Percentiles rank a stretch among this genome's conserved stretches.
Evolutionary conservation across 2,113 vertebrate genomes (phyloP).

Genomic region (Rhombomys opimus): DNA sequence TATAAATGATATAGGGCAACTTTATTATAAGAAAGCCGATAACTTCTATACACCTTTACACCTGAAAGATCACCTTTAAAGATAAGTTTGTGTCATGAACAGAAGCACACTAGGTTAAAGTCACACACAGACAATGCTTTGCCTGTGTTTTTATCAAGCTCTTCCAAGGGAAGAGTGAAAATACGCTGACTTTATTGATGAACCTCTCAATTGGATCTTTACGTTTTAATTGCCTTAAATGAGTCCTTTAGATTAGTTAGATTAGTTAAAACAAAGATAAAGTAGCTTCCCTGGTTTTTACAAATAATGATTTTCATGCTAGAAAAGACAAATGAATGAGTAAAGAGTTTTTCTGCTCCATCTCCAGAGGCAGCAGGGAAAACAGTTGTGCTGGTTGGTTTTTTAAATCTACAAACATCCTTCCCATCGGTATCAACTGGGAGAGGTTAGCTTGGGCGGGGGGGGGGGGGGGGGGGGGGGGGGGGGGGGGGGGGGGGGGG

Average conservation of each 20-base stretch:
- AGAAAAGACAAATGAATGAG: background rate
- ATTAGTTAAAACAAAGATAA: background rate
- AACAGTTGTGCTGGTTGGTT: background rate
- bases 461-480: too few relatives aligned
- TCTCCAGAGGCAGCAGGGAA: constrained; percentile 4
- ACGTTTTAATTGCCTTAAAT: constrained; percentile 4
- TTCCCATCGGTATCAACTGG: constrained; percentile 8
- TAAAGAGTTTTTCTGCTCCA: background rate
- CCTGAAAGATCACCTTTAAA: constrained; percentile 4
- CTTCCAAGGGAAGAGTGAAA: constrained; percentile 13
- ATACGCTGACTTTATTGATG: background rate
- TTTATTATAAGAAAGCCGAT: constrained; percentile 16
- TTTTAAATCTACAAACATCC: constrained; percentile 18
- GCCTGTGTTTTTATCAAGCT: background rate
- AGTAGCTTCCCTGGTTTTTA: background rate
- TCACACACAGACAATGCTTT: background rate
- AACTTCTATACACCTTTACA: background rate
- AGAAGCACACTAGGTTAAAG: constrained; percentile 43
- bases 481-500: too few relatives aligned
- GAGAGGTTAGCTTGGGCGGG: background rate
- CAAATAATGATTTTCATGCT: constrained; percentile 19
- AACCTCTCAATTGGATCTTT: background rate
- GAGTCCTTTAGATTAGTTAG: background rate
- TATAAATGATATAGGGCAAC: too few relatives aligned
- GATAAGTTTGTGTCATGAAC: background rate